Base-by-base conservation (phyloP, 1,140 invertebrate genomes). In the Brachionus rubens region DNA sequence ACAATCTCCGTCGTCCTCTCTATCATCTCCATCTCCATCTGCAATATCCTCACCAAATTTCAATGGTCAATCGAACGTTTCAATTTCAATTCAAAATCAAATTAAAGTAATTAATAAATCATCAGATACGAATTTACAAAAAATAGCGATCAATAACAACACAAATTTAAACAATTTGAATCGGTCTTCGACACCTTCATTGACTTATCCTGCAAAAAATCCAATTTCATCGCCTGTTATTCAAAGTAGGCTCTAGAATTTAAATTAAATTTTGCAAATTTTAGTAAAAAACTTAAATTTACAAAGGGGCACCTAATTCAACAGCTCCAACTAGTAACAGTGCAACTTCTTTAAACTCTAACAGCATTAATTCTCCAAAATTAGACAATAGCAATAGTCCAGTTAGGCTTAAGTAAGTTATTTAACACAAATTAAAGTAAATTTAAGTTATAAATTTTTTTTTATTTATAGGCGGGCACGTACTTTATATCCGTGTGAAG, bases 401-500 rank as follows among this genome's bases (percentile, higher is more conserved):
- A 14, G 40, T 24, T 43, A 16, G 40, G 4, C 24, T 65, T 3
- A 65, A 65, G 59, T 65, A 65, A 26, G 24, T 26, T 26, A n/a
- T n/a, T n/a, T n/a, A n/a, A n/a, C n/a, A n/a, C n/a, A n/a, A n/a
- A n/a, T n/a, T n/a, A n/a, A n/a, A n/a, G n/a, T n/a, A n/a, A n/a
- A n/a, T n/a, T n/a, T n/a, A n/a, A n/a, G n/a, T n/a, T n/a, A n/a
- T n/a, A 0, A 50, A 14, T 77, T 56, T 67, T 79, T 77, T 78
- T 77, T 80, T 77, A 56, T 36, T 81, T 83, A 77, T 80, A 56
- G 79, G 54, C 78, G 91, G 83, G 94, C 96, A 36, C 87, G 94
- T 80, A 97, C 95, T 52, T 85, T 98, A 40, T 98, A 96, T 85
- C 91, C 92, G 52, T 98, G 95, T 86, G 88, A 94, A 78, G 95